Evolutionary conservation across 2,797 vertebrate genomes (phyloP).

Genomic region (Aratinga solstitialis): DNA sequence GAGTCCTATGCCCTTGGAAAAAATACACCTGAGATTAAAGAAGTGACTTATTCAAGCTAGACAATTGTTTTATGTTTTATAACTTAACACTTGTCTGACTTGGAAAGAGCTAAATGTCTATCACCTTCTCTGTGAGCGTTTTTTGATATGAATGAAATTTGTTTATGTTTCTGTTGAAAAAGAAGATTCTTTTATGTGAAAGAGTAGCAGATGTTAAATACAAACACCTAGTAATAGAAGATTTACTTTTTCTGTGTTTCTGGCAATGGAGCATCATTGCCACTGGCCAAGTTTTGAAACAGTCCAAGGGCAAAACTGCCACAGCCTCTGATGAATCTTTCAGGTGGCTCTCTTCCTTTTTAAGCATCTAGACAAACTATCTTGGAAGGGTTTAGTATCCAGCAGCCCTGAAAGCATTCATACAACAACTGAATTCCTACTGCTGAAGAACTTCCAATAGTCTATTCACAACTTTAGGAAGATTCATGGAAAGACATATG

Average conservation of each 20-base stretch:
- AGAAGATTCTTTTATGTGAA: background rate
- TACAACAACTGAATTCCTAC: background rate
- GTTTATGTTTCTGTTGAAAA: background rate
- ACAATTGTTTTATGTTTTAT: background rate
- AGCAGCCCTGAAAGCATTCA: background rate
- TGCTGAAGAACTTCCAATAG: background rate
- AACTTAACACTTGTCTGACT: background rate
- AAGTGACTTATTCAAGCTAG: background rate
- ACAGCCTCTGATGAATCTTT: background rate
- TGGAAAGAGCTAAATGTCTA: background rate
- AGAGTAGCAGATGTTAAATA: background rate
- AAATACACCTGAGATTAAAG: background rate
- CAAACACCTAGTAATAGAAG: background rate
- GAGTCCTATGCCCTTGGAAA: background rate
- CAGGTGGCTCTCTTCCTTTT: background rate
- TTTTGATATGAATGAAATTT: background rate
- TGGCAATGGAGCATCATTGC: background rate
- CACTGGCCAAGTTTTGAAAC: background rate
- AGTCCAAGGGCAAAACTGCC: background rate
- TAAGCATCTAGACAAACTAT: background rate
- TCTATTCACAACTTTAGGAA: background rate
- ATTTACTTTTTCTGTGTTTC: background rate
- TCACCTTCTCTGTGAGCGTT: background rate
- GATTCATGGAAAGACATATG: background rate
- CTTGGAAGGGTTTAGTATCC: background rate